These are phyloP conservation scores for Botia almorhae DNA, from an alignment of 2,797 vertebrate species.

Conservation along the genomic window DNA sequence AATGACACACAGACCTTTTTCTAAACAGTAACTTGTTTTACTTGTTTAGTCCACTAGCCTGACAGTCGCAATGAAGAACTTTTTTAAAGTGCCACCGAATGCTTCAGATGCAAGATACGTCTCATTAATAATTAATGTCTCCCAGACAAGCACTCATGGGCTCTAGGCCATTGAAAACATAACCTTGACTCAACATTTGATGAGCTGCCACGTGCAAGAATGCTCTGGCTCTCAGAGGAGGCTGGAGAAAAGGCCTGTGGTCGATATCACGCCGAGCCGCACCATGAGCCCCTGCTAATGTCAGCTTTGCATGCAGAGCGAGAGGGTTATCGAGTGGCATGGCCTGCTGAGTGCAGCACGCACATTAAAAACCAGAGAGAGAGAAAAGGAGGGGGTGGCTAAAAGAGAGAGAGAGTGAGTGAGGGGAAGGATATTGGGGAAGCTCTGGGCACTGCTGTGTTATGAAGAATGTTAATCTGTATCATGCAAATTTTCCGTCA, in stretches of 20 bases:
- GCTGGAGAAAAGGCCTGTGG: constrained; percentile 41
- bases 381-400: constrained; percentile 45
- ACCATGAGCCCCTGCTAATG: constrained; percentile 52
- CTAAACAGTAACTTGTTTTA: not conserved
- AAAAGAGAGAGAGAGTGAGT: constrained; percentile 25
- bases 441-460: constrained; percentile 65
- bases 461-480: constrained; percentile 80
- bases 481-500: constrained; percentile 46
- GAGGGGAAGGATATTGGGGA: constrained; percentile 6
- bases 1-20: no score
- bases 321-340: constrained; percentile 60
- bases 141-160: constrained; percentile 60
- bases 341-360: constrained; percentile 59
- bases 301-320: constrained; percentile 59
- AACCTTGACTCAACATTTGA: constrained; percentile 55
- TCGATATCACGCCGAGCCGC: constrained; percentile 43
- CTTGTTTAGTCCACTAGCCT: constrained; percentile 8
- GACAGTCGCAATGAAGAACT: constrained; percentile 45
- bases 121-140: constrained; percentile 73
- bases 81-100: constrained; percentile 57
- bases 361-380: constrained; percentile 63
- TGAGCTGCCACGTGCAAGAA: not conserved
- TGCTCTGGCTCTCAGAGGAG: constrained; percentile 20
- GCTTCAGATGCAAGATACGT: constrained; percentile 60
- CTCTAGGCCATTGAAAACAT: constrained; percentile 43